Conservation (phyloP, 1,140 invertebrate genomes). For the Cryptotermes secundus region DNA sequence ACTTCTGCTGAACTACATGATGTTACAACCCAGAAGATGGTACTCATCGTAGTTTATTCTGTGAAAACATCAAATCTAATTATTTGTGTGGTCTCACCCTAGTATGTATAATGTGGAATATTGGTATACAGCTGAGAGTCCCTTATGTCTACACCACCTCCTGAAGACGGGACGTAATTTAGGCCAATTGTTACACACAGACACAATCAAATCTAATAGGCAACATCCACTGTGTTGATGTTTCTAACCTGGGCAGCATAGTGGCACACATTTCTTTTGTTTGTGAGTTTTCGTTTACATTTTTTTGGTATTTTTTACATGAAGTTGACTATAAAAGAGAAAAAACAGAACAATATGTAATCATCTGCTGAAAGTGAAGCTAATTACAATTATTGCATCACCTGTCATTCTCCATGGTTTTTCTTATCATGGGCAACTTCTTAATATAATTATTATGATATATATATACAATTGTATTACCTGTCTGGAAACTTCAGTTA, state of each 20-base stretch:
- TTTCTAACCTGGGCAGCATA: conserved; percentile 15
- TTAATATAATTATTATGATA: no score
- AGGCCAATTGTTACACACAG: background rate
- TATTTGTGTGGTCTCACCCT: no score
- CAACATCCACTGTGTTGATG: background rate
- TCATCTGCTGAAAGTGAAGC: background rate
- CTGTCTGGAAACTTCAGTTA: no score
- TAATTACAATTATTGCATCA: background rate
- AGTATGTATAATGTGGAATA: no score
- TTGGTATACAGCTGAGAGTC: background rate
- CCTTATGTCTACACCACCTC: background rate
- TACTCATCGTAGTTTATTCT: no score
- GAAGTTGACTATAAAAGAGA: conserved; percentile 13
- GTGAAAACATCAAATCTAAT: no score
- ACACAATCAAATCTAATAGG: conserved; percentile 8
- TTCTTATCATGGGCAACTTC: no score
- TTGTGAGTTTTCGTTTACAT: background rate
- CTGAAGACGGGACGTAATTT: background rate
- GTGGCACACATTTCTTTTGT: conserved; percentile 15
- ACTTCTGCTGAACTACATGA: no score
- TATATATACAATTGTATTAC: no score
- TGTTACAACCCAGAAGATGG: no score
- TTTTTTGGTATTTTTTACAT: conserved; percentile 9
- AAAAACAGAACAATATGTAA: conserved; percentile 15
- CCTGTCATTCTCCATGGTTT: background rate